These are phyloP conservation scores for Cecropterus lyciades DNA, from an alignment of 1,140 invertebrate species.

Conservation along the genomic window DNA sequence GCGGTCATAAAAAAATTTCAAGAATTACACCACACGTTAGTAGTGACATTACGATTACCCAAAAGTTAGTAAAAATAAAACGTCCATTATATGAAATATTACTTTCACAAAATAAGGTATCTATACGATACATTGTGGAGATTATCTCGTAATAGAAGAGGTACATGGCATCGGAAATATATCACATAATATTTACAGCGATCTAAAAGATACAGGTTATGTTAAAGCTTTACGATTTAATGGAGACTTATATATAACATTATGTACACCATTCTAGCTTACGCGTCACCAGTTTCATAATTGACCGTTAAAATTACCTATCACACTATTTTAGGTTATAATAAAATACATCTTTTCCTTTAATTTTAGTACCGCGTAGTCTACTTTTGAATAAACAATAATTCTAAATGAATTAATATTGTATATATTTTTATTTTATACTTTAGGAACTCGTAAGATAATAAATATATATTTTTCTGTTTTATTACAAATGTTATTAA, in stretches of 20 bases:
- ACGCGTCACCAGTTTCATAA: conserved; percentile 45
- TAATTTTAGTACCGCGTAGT: conserved; percentile 27
- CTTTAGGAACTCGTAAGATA: conserved; percentile 55
- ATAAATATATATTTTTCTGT: conserved; percentile 11
- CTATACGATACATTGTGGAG: conserved; percentile 16
- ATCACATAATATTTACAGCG: conserved; percentile 64
- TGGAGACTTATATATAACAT: conserved; percentile 49
- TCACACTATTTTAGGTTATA: conserved; percentile 46
- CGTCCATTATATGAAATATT: not conserved
- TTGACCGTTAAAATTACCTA: no score
- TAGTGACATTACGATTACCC: not conserved
- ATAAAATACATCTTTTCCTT: conserved; percentile 30
- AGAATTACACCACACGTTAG: not conserved
- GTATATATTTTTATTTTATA: no score
- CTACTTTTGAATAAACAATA: conserved; percentile 26
- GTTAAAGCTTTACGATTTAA: conserved; percentile 65
- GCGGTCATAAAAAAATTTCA: not conserved
- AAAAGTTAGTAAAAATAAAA: not conserved
- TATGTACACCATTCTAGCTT: conserved; percentile 56
- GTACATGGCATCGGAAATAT: conserved; percentile 56
- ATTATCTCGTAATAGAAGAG: conserved; percentile 8
- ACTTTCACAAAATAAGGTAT: not conserved
- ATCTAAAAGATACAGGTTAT: conserved; percentile 52
- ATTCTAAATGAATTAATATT: no score
- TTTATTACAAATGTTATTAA: no score